Conservation (phyloP, 2,113 vertebrate genomes). For the Sapajus apella region DNA sequence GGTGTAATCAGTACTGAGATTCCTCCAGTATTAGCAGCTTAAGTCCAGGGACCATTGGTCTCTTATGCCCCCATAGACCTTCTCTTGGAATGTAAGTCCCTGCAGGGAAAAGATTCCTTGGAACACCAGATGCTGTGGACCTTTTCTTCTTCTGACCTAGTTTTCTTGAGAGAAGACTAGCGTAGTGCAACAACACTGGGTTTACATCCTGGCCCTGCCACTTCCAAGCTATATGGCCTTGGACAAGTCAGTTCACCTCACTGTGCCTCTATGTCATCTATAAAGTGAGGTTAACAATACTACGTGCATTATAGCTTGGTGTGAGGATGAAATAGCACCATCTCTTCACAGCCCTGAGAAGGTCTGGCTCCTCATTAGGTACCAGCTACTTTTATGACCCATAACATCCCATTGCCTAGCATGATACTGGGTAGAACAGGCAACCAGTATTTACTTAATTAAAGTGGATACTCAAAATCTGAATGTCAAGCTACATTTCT, state of each 20-base stretch:
- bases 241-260: not conserved
- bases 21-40: not conserved
- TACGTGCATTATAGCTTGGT: not conserved
- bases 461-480: not conserved
- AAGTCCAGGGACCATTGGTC: not conserved
- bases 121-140: not conserved
- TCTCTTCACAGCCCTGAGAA: not conserved
- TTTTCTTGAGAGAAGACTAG: not conserved
- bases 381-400: not conserved
- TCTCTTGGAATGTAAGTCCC: not conserved
- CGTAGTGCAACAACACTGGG: not conserved
- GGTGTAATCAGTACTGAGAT: not conserved
- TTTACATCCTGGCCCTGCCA: not conserved
- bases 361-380: not conserved
- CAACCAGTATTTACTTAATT: not conserved
- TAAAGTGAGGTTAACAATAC: not conserved
- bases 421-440: not conserved
- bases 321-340: not conserved
- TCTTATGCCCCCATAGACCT: not conserved
- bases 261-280: not conserved
- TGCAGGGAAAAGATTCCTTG: not conserved
- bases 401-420: no score
- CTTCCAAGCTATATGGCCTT: not conserved
- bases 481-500: conserved; percentile 46
- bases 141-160: not conserved